These are phyloP conservation scores for Bothrops jararaca DNA, from an alignment of 2,113 vertebrate species.

Conservation along the genomic window DNA sequence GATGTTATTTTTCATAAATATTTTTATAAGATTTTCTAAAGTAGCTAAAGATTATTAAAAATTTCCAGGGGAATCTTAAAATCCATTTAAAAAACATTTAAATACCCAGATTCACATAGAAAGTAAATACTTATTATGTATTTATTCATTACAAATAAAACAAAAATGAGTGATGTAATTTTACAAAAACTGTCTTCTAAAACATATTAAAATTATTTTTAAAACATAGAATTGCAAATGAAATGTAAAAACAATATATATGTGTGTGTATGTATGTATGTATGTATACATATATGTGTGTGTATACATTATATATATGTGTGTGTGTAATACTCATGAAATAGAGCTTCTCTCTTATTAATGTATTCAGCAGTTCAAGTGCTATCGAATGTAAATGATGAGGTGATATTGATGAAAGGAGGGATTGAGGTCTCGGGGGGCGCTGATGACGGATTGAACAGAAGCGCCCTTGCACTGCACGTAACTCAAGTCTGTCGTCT, in stretches of 20 bases:
- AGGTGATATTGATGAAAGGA: constrained; percentile 89
- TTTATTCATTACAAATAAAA: constrained; percentile 28
- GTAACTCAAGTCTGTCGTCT: constrained; percentile 84
- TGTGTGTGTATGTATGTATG: neutral
- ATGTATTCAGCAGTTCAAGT: constrained; percentile 76
- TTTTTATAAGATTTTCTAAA: constrained; percentile 3
- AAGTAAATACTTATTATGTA: neutral
- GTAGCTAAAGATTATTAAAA: neutral
- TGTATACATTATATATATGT: neutral
- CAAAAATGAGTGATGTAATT: neutral
- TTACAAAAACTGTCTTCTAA: neutral
- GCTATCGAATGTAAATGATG: constrained; percentile 81
- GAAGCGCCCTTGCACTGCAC: constrained; percentile 81
- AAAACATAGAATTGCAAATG: constrained; percentile 40
- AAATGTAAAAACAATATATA: constrained; percentile 56
- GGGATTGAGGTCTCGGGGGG: constrained; percentile 90
- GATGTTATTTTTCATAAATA: constrained; percentile 13
- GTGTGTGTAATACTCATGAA: constrained; percentile 52
- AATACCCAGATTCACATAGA: constrained; percentile 26
- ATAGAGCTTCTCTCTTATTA: constrained; percentile 62
- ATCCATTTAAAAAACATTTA: constrained; percentile 5
- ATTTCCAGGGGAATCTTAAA: neutral
- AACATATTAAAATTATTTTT: constrained; percentile 10
- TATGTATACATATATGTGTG: neutral
- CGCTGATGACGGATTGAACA: constrained; percentile 97